A percentile compares a stretch with the other conserved stretches of the same genome.
Conservation (phyloP, 2,888 invertebrate genomes). For the Archaeoteleia sp. region DNA sequence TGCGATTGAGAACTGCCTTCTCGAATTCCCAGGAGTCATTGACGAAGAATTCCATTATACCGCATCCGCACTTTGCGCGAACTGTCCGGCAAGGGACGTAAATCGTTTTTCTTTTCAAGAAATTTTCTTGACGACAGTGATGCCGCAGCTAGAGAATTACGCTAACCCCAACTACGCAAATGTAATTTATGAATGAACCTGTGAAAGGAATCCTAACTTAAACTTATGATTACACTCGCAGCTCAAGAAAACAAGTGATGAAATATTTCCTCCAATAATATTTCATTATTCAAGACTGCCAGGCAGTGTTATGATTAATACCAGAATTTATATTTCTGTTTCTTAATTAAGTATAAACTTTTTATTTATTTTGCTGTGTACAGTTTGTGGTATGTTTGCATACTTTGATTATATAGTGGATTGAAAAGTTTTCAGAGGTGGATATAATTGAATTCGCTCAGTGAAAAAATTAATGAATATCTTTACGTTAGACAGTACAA, state of each 20-base stretch:
- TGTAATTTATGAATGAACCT: constrained; percentile 23
- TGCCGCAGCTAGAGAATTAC: constrained; percentile 23
- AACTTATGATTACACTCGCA: constrained; percentile 12
- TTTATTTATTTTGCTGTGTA: constrained; percentile 23
- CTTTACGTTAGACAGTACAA: no score
- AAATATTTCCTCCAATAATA: constrained; percentile 9
- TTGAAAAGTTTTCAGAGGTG: no score
- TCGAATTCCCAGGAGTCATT: not conserved
- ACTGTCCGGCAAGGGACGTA: constrained; percentile 7
- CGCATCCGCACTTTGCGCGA: not conserved
- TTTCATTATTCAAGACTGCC: constrained; percentile 20
- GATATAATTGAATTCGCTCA: no score
- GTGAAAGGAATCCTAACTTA: not conserved
- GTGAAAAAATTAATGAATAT: no score
- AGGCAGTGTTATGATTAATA: constrained; percentile 15
- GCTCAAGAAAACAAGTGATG: constrained; percentile 4
- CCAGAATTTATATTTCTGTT: constrained; percentile 23
- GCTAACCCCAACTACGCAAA: constrained; percentile 12
- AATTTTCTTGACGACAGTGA: constrained; percentile 8
- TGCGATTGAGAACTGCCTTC: constrained; percentile 4
- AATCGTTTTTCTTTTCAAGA: not conserved
- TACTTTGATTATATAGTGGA: no score
- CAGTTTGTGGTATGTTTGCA: no score
- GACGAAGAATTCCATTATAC: constrained; percentile 20
- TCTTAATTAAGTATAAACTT: constrained; percentile 12